Base-by-base conservation (phyloP, 2,888 invertebrate species). In the Agapostemon virescens region DNA sequence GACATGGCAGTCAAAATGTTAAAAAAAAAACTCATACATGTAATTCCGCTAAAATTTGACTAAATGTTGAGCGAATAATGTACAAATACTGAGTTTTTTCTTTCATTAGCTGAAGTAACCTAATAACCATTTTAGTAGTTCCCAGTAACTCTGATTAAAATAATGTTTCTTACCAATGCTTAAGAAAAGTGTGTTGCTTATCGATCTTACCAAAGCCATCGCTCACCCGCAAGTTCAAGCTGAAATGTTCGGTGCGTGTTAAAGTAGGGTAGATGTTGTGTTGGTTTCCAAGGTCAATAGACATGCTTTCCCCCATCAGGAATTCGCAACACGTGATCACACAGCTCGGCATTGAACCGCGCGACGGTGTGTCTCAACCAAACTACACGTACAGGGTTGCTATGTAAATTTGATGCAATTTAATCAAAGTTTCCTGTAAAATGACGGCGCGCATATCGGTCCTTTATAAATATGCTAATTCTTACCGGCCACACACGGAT, bases 261-360 rank as follows among this genome's bases (percentile, higher is more conserved):
- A 55, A 55, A 55, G 55, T 55, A 55, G 55, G 55, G 55, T 55
- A 55, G 55, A 55, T 23, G 26, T 26, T 55, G 26, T 17, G 55
- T 55, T 26, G 26, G 55, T 55, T 55, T 55, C 55, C 64, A 64
- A 64, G 64, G 64, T 36, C 38, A 33, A 64, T 64, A 33, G 36
- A 64, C 38, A 36, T 23, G 64, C 33, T 64, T 36, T 23, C 36
- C 38, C 7, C 38, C 64, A 36, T 64, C 26, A 55, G 64, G 38
- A 64, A 64, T 36, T 64, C 38, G 64, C 64, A 64, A 64, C 64
- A 64, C 36, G 38, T 64, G 36, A 33, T 64, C 64, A 38, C 64
- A 23, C 38, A n/a, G 64, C 36, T 30, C 64, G 45, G 68, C 42
- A 55, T 26, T 55, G 55, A 55, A 55, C 55, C 55, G 6, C 55